Percentiles rank a stretch among this genome's conserved stretches.
Evolutionary conservation across 2,888 invertebrate genomes (phyloP).

Genomic region (Crepidodera aurea): DNA sequence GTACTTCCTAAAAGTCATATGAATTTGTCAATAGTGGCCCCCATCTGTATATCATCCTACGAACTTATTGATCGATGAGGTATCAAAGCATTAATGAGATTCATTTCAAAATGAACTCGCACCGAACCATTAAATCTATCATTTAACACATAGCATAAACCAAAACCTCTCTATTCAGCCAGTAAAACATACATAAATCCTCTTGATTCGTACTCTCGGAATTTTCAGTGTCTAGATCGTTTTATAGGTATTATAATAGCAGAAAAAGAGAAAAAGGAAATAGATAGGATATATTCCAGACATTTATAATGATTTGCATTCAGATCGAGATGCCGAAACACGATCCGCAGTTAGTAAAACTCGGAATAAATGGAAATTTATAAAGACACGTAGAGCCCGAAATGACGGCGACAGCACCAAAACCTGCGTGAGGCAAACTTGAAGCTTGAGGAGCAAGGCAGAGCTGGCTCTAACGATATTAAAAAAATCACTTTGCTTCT

Average conservation of each 20-base stretch:
- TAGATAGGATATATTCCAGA: slow-evolving; percentile 21
- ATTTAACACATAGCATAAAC: too few relatives aligned
- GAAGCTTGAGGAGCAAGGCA: not conserved
- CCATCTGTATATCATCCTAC: too few relatives aligned
- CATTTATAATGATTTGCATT: slow-evolving; percentile 29
- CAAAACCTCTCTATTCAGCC: slow-evolving; percentile 3
- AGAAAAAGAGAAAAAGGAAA: slow-evolving; percentile 19
- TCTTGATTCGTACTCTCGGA: slow-evolving; percentile 11
- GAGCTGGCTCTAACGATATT: not conserved
- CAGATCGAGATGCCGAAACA: slow-evolving; percentile 26
- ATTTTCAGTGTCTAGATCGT: slow-evolving; percentile 10
- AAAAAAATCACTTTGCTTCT: not conserved
- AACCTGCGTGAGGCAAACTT: slow-evolving; percentile 7
- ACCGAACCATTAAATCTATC: too few relatives aligned
- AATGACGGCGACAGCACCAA: slow-evolving; percentile 6
- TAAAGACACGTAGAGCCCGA: slow-evolving; percentile 16
- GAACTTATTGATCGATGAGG: too few relatives aligned
- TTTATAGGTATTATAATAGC: slow-evolving; percentile 25
- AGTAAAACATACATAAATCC: slow-evolving; percentile 22
- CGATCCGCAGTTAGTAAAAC: slow-evolving; percentile 22
- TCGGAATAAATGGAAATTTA: slow-evolving; percentile 21
- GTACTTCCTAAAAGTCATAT: too few relatives aligned
- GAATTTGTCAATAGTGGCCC: too few relatives aligned
- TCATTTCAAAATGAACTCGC: too few relatives aligned
- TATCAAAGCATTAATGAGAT: too few relatives aligned